Evolutionary conservation across 2,888 invertebrate genomes (phyloP), one percentile per base, ranked within the genome.

Genomic region (Limulus polyphemus): DNA sequence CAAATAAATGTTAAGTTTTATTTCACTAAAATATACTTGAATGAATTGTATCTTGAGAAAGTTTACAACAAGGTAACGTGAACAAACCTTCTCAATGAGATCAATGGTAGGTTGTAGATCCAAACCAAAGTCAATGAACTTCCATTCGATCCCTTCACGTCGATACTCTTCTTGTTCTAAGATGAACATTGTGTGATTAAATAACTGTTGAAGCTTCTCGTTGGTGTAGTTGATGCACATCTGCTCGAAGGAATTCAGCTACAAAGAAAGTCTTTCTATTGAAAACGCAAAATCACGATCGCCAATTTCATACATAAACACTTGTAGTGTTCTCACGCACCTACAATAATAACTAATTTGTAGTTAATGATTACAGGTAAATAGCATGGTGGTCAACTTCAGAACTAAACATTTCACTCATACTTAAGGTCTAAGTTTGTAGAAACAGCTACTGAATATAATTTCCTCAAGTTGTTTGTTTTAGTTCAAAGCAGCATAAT

Each of bases 181-280:
- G 70, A 99, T 94, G 81, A 99, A 99, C 99, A 99, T 99, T 55
- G 99, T 99, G 80, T 99, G 99, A 77, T 99, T 99, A 83, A 99
- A 99, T 68, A 99, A 83, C 77, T 99, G 99, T 77, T 99, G 99
- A 59, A 99, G 82, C 76, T 99, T 99, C 77, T 99, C 99, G 77
- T 99, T 99, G 5, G 99, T 99, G 81, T 99, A 99, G 79, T 99
- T 99, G 73, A 99, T 99, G 79, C 98, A 99, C 70, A 99, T 80
- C 78, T 99, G 99, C 78, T 99, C 99, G 76, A 99, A 99, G 0
- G 94, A 95, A 79, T 99, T 99, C 68, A 98, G 80, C 76, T 82
- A 76, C 58, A 77, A 77, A 67, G 56, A 73, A 73, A 69, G 70
- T 73, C 62, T 72, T 74, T 32, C 5, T 32, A 32, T 5, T 32